Evolutionary conservation across 2,113 vertebrate genomes (phyloP).

Genomic region (Ornithorhynchus anatinus): DNA sequence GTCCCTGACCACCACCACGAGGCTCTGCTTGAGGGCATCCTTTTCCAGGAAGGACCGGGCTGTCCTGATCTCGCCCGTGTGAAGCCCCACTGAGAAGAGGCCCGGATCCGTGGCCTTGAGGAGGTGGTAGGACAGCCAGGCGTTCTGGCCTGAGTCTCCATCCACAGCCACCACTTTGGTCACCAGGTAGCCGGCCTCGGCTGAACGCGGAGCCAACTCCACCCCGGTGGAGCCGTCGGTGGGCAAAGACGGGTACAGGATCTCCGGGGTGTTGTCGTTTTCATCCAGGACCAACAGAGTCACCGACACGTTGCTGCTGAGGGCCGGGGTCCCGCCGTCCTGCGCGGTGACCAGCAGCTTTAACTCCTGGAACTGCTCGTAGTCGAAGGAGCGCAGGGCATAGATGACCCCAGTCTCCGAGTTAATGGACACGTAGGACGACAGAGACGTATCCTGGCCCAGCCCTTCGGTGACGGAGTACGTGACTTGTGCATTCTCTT

Average conservation of each 20-base stretch:
- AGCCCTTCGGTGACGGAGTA: conserved; percentile 18
- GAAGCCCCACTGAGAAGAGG: conserved; percentile 38
- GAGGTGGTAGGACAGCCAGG: conserved; percentile 26
- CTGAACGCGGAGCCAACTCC: conserved; percentile 50
- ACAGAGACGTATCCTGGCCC: conserved; percentile 65
- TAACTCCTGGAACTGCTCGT: conserved; percentile 51
- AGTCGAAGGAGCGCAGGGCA: conserved; percentile 73
- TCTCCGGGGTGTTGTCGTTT: conserved; percentile 69
- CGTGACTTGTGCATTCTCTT: conserved; percentile 31
- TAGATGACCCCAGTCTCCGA: conserved; percentile 82
- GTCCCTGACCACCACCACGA: conserved; percentile 66
- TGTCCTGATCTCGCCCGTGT: conserved; percentile 44
- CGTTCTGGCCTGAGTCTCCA: conserved; percentile 60
- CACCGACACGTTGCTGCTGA: conserved; percentile 61
- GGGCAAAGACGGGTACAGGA: conserved; percentile 61
- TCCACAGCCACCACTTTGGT: conserved; percentile 76
- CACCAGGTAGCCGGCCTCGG: conserved; percentile 72
- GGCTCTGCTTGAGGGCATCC: conserved; percentile 31
- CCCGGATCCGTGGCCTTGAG: conserved; percentile 48
- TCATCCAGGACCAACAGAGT: conserved; percentile 62
- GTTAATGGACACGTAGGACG: conserved; percentile 82
- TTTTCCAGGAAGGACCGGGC: conserved; percentile 30
- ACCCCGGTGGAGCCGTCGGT: conserved; percentile 39
- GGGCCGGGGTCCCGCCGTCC: conserved; percentile 63
- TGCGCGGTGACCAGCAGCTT: conserved; percentile 53